phyloP scores from a whole-genome alignment of 2,113 vertebrate species.

The Orcinus orca region DNA sequence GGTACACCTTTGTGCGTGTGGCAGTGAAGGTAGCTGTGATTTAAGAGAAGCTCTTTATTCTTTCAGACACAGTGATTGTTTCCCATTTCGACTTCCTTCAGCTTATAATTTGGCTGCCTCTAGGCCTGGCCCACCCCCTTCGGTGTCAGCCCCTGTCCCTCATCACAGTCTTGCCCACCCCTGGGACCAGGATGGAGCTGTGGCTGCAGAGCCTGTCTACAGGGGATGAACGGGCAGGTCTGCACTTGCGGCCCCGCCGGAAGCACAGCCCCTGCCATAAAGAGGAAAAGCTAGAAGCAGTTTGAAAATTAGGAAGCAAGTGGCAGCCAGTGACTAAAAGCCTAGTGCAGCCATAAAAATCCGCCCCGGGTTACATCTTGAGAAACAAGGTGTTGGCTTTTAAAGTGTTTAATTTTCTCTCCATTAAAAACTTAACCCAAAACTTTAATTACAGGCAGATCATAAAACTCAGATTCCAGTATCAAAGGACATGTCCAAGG shows the following conservation, averaged over 20 bases:
- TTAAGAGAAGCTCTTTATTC: neutral
- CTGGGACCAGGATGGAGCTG: neutral
- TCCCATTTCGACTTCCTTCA: neutral
- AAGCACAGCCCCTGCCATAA: slow-evolving; percentile 37
- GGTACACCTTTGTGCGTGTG: fast-evolving
- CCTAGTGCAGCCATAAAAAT: slow-evolving; percentile 43
- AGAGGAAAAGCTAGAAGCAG: slow-evolving; percentile 44
- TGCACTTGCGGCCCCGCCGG: neutral
- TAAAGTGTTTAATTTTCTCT: slow-evolving; percentile 50
- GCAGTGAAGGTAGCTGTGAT: neutral
- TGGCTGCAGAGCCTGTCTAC: no score
- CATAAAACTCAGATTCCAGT: slow-evolving; percentile 56
- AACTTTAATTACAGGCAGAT: slow-evolving; percentile 47
- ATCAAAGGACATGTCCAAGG: slow-evolving; percentile 8
- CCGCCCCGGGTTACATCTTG: slow-evolving; percentile 17
- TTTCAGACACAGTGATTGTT: neutral
- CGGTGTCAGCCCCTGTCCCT: neutral
- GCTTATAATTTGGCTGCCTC: neutral
- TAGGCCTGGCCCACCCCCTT: neutral
- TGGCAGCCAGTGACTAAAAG: slow-evolving; percentile 30
- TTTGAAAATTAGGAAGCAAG: slow-evolving; percentile 47
- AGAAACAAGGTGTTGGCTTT: slow-evolving; percentile 60
- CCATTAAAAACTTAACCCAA: slow-evolving; percentile 6
- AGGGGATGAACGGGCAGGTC: neutral
- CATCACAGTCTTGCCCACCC: fast-evolving